Base-by-base conservation (phyloP, 2,888 invertebrate genomes). In the Argynnis bischoffii region DNA sequence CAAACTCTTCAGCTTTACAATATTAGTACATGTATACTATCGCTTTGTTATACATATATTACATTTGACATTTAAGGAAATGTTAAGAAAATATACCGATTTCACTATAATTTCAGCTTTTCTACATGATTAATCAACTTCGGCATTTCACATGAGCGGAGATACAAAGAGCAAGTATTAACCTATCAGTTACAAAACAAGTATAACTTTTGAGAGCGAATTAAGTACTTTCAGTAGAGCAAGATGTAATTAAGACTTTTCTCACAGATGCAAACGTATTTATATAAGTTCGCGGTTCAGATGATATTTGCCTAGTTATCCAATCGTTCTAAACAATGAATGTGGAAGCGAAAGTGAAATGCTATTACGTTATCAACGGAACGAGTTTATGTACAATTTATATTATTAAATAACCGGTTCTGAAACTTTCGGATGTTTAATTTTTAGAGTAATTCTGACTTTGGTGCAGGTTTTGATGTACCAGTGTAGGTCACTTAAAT, bases 341-440 rank as follows among this genome's bases (percentile, higher is more conserved):
- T 83, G 85, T 86, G 87, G 86, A 88, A 91, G 89, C 81, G 90
- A 91, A 91, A 92, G 90, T 89, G 85, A 87, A 89, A 89, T 89
- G 88, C 81, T 81, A 81, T 89, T 89, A 87, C 89, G 90, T 80
- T 81, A 77, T 78, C 79, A 85, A 83, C 86, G 83, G 81, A 86
- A 75, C 72, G 69, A 67, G 70, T 72, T 69, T 63, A 63, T 60
- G 66, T 71, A 69, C 64, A 71, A 64, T 71, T 66, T 72, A 65
- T 70, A 67, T 69, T 73, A 73, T 72, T 73, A 69, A 72, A 74
- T 66, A 72, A 73, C 74, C 70, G 70, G 73, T 73, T 69, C 56
- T 35, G 56, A 63, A 68, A 59, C 54, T 65, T 71, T 67, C 55
- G 47, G 63, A 66, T 61, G 65, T 72, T 54, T 61, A 41, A 64